Conservation (phyloP, 92 coral and sea anemone species). For the Micromussa lordhowensis region DNA sequence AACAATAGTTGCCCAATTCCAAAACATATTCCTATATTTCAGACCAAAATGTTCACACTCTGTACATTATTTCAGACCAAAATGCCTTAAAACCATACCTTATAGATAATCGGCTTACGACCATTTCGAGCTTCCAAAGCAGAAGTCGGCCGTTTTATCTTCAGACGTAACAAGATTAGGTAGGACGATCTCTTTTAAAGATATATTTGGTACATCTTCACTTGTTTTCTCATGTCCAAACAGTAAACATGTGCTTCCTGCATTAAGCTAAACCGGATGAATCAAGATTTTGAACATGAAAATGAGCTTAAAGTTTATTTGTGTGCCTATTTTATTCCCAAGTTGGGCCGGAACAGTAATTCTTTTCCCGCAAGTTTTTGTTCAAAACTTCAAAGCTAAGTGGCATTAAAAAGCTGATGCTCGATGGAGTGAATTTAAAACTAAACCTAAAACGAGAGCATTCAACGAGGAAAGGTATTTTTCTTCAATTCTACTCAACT, state of each 20-base stretch:
- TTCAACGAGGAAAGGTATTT: not conserved
- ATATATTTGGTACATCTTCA: not conserved
- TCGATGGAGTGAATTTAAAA: not conserved
- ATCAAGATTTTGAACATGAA: not conserved
- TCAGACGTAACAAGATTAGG: not conserved
- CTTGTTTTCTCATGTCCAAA: not conserved
- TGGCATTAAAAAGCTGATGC: not conserved
- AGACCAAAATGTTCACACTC: too few relatives aligned
- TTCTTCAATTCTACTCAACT: not conserved
- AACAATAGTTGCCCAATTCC: too few relatives aligned
- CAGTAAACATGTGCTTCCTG: not conserved
- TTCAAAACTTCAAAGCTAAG: not conserved
- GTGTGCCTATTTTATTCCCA: constrained; percentile 15
- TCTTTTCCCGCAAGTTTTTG: not conserved
- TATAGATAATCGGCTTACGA: not conserved
- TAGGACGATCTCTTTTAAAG: not conserved
- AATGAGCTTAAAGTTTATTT: not conserved
- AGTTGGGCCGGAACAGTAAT: not conserved
- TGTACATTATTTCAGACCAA: too few relatives aligned
- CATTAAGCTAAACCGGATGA: not conserved
- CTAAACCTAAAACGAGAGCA: not conserved
- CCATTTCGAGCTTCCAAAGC: not conserved
- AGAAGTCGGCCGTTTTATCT: not conserved
- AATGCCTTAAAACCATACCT: too few relatives aligned
- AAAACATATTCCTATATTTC: too few relatives aligned